These are phyloP conservation scores for Adrianichthys oophorus DNA, from an alignment of 2,797 vertebrate species.

Conservation along the genomic window DNA sequence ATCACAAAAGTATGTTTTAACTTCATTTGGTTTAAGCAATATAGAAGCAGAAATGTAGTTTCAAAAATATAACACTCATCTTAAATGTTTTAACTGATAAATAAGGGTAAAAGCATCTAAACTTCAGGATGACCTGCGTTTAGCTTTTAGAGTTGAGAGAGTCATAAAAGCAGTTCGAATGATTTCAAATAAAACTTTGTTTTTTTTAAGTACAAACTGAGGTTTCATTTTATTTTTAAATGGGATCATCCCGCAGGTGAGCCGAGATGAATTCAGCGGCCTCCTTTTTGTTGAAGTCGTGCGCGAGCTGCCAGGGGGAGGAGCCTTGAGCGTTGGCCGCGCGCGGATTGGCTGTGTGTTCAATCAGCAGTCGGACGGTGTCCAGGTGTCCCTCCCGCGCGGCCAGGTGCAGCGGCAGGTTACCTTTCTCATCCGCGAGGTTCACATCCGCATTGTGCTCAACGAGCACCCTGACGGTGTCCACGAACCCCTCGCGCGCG, in stretches of 20 bases:
- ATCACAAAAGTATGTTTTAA: too few species aligned
- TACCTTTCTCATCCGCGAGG: constrained; percentile 81
- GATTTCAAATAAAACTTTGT: too few species aligned
- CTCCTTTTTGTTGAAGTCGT: constrained; percentile 50
- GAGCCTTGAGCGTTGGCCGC: constrained; percentile 35
- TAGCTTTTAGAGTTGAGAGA: too few species aligned
- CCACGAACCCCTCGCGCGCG: constrained; percentile 87
- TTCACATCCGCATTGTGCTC: constrained; percentile 83
- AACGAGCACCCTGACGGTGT: constrained; percentile 83
- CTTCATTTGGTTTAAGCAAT: too few species aligned
- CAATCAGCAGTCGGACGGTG: constrained; percentile 80
- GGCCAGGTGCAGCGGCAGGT: constrained; percentile 90
- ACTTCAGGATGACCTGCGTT: too few species aligned
- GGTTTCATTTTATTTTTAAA: too few species aligned
- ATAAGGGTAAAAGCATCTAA: too few species aligned
- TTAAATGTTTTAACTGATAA: too few species aligned
- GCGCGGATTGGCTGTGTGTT: constrained; percentile 66
- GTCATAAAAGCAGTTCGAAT: too few species aligned
- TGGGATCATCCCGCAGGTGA: constrained; percentile 8
- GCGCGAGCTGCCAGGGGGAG: constrained; percentile 61
- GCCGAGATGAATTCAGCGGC: constrained; percentile 70
- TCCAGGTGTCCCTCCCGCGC: constrained; percentile 83
- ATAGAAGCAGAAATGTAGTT: too few species aligned
- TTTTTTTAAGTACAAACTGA: too few species aligned
- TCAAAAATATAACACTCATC: too few species aligned